phyloP scores from a whole-genome alignment of 2,113 vertebrate species.

The Seriola aureovittata region DNA sequence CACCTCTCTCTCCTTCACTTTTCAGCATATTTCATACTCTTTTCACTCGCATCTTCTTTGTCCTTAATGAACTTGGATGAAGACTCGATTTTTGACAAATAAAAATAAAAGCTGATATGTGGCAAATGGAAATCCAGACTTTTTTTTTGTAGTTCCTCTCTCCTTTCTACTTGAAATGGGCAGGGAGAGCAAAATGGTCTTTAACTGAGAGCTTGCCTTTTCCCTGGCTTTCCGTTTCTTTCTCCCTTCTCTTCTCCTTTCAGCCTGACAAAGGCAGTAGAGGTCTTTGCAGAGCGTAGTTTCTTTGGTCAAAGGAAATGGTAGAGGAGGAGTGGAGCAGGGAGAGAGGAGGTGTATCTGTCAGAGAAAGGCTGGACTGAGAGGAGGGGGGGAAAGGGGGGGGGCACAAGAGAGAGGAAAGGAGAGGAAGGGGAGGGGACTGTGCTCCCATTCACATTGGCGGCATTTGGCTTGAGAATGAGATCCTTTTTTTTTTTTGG shows the following conservation, averaged over 20 bases:
- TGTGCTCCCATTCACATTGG: conserved; percentile 70
- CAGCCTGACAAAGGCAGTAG: conserved; percentile 60
- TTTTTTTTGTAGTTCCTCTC: neutral
- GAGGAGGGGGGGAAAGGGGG: neutral
- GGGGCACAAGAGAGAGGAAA: conserved; percentile 27
- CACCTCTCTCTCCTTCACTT: neutral
- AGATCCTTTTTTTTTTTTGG: conserved; percentile 41
- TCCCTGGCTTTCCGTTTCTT: conserved; percentile 13
- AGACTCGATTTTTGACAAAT: neutral
- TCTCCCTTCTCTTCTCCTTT: conserved; percentile 30
- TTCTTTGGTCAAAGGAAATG: conserved; percentile 72
- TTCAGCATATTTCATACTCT: neutral
- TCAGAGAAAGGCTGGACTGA: conserved; percentile 57
- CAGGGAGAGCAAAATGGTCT: conserved; percentile 12
- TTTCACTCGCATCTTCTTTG: neutral
- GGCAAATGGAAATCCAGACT: neutral
- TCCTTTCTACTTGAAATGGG: conserved; percentile 3
- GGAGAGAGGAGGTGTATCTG: conserved; percentile 64
- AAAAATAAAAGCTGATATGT: conserved; percentile 7
- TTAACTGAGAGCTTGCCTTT: conserved; percentile 39
- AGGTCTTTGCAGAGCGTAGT: conserved; percentile 56
- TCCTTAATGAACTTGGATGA: neutral
- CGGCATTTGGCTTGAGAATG: conserved; percentile 67
- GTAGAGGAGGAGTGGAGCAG: conserved; percentile 51
- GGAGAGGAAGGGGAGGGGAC: conserved; percentile 66